Evolutionary conservation across 2,888 invertebrate genomes (phyloP), one percentile per base, ranked within the genome.

Genomic region (Parnassius smintheus): DNA sequence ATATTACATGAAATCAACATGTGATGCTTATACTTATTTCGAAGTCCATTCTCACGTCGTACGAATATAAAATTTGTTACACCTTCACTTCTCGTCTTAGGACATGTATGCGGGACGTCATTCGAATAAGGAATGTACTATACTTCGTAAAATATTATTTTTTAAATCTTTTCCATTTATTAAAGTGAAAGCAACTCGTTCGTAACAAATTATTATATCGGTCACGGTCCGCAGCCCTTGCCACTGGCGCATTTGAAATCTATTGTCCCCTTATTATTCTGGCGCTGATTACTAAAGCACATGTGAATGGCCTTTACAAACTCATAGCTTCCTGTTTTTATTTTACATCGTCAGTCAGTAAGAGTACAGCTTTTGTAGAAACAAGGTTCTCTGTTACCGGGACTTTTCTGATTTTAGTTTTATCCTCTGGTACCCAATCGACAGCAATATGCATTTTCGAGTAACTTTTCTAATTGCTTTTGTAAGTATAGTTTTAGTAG

Each of bases 291-390:
- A 78, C 73, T 72, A 69, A 68, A 72, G 75, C 75, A 75, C 75
- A 77, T 76, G 77, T 82, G 81, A 76, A 80, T 83, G 76, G 66
- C 72, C 68, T 75, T 75, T 77, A 73, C 69, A 71, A 82, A 82
- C 75, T 83, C 76, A 79, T 72, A 69, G 70, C 80, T 82, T 88
- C 88, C 88, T 85, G 87, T 78, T 72, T 64, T 72, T 78, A 78
- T 76, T 78, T 76, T 76, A 72, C 68, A 74, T 54, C 44, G 59
- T 63, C 84, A 88, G 86, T 35, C 35, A 35, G 35, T 86, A 75
- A 73, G 74, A 80, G 68, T 70, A 70, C 61, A 72, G 66, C 66
- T 72, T 76, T 73, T 72, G 72, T 54, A 68, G 77, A 59, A 76
- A 72, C 66, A 71, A 71, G 77, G 82, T 46, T n/a, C 45, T 46